A percentile compares a stretch with the other conserved stretches of the same genome.
Conservation (phyloP, 2,797 vertebrate genomes). For the Sitta carolinensis region DNA sequence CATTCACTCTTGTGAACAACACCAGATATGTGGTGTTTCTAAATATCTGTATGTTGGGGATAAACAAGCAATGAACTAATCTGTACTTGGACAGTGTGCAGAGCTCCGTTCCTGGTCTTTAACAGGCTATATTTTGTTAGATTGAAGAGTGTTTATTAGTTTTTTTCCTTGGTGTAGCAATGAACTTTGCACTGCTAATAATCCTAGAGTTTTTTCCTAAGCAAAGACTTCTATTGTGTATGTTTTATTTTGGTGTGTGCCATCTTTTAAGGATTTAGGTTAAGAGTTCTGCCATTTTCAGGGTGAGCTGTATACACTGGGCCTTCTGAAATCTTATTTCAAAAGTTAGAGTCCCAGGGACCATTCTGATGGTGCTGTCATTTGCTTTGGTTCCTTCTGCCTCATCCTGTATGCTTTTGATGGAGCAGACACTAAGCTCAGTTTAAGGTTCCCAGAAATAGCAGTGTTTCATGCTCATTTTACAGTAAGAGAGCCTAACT, state of each 20-base stretch:
- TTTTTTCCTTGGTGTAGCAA: not conserved
- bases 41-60: not conserved
- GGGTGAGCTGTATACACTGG: not conserved
- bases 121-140: not conserved
- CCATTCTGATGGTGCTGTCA: not conserved
- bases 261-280: not conserved
- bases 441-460: not conserved
- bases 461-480: not conserved
- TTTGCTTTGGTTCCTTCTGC: not conserved
- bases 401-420: not conserved
- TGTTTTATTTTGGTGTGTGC: not conserved
- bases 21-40: not conserved
- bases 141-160: not conserved
- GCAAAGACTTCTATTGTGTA: rapidly evolving
- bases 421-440: not conserved
- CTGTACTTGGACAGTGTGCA: not conserved
- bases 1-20: not conserved
- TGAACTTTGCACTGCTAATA: not conserved
- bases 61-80: not conserved
- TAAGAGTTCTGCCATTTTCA: not conserved
- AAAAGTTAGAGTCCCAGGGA: not conserved
- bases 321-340: not conserved
- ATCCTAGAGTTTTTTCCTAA: not conserved
- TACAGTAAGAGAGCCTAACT: not conserved
- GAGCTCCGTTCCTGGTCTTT: not conserved